These are phyloP conservation scores for Sander vitreus DNA, from an alignment of 2,113 vertebrate genomes.

Conservation along the genomic window DNA sequence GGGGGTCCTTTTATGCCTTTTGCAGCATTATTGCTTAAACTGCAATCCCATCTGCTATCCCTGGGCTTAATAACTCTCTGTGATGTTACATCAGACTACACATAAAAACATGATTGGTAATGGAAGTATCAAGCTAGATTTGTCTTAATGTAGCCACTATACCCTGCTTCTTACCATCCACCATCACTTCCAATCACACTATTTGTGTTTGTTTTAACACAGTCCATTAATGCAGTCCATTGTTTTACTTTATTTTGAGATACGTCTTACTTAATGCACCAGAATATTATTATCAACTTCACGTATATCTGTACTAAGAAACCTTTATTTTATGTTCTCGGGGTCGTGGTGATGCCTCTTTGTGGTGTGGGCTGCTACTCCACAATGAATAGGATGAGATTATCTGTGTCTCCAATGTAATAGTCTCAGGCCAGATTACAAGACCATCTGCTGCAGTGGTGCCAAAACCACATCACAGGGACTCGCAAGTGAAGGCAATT, in stretches of 20 bases:
- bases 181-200: neutral
- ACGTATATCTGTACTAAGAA: neutral
- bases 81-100: neutral
- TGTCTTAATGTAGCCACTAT: neutral
- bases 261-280: neutral
- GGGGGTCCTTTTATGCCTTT: neutral
- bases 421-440: conserved; percentile 62
- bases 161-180: neutral
- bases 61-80: neutral
- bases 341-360: conserved; percentile 9
- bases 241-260: neutral
- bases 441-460: conserved; percentile 63
- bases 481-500: conserved; percentile 50
- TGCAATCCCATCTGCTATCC: neutral
- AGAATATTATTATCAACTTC: neutral
- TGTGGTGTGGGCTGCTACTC: conserved; percentile 4
- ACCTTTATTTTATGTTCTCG: neutral
- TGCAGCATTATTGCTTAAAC: neutral
- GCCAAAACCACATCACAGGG: conserved; percentile 27
- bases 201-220: neutral
- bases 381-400: conserved; percentile 54
- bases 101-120: neutral
- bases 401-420: conserved; percentile 50
- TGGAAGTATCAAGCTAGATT: neutral
- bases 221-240: neutral